Base-by-base conservation (phyloP, 2,888 invertebrate species). In the Temnothorax rugatulus region DNA sequence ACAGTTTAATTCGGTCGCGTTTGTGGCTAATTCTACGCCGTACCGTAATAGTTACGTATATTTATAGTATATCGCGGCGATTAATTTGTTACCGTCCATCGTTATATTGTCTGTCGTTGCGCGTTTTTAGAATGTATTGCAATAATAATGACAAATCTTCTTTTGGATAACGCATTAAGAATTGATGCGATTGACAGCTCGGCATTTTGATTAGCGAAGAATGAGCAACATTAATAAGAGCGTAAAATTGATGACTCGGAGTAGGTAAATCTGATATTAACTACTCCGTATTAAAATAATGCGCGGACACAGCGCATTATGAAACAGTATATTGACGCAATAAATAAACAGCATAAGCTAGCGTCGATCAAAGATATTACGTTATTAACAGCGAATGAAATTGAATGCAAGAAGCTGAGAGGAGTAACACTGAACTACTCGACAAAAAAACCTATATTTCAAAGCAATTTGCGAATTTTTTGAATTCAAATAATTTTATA, bases 1-100 rank as follows among this genome's bases (percentile, higher is more conserved):
- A 81, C 47, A 47, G 74, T 81, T 81, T 81, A 73, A 81, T 81
- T 81, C 38, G 74, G 59, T 81, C 74, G 13, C 79, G 57, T 47
- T 81, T 47, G 47, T 29, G 47, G 59, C 79, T 81, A 81, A 81
- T 73, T 81, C 74, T 74, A 81, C n/a, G 18, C 34, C 34, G 41
- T 59, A 59, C 38, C 47, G 18, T 73, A 74, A 73, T 79, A 79
- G 74, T 79, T 34, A 1, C 44, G 74, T 79, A 79, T 79, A 79
- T 79, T 79, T 81, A 81, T 81, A 81, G 38, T 59, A 4, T 74
- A 73, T 61, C n/a, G 21, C n/a, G 34, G 15, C 18, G 15, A 34
- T 61, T 75, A 18, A 61, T 64, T 64, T 63, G 15, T 64, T 63
- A 11, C 74, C 74, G 47, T 18, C 15, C 5, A 21, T 29, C 50